These are phyloP conservation scores for Beaufortia kweichowensis DNA, from an alignment of 2,113 vertebrate species.

Conservation along the genomic window DNA sequence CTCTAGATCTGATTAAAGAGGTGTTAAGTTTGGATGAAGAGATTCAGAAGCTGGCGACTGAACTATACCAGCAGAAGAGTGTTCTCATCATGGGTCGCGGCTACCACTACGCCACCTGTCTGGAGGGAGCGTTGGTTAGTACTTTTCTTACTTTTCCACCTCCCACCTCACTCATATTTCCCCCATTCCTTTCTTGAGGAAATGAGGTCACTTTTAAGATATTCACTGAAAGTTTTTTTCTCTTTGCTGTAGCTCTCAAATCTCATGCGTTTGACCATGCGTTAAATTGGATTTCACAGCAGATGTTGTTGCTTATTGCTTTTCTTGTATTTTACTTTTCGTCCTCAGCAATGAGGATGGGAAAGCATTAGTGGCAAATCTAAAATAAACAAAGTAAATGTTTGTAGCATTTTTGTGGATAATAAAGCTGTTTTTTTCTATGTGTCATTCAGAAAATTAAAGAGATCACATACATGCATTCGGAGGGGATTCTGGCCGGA, in stretches of 20 bases:
- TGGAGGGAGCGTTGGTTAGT: slow-evolving; percentile 94
- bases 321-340: background rate
- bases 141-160: too few relatives aligned
- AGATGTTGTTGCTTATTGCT: background rate
- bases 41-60: slow-evolving; percentile 90
- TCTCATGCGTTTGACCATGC: background rate
- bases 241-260: too few relatives aligned
- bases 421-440: too few relatives aligned
- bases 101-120: slow-evolving; percentile 95
- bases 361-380: too few relatives aligned
- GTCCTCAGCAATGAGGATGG: background rate
- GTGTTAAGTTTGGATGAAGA: slow-evolving; percentile 94
- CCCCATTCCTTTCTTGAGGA: background rate
- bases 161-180: background rate
- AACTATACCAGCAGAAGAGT: slow-evolving; percentile 96
- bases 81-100: slow-evolving; percentile 98
- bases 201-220: too few relatives aligned
- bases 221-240: too few relatives aligned
- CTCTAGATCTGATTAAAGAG: slow-evolving; percentile 91
- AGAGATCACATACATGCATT: slow-evolving; percentile 99
- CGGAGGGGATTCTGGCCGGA: slow-evolving; percentile 93
- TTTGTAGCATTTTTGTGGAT: too few relatives aligned
- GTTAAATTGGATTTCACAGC: background rate
- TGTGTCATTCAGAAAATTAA: slow-evolving; percentile 88
- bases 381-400: too few relatives aligned